phyloP scores from a whole-genome alignment of 2,113 vertebrate genomes.

The Rhineura floridana region DNA sequence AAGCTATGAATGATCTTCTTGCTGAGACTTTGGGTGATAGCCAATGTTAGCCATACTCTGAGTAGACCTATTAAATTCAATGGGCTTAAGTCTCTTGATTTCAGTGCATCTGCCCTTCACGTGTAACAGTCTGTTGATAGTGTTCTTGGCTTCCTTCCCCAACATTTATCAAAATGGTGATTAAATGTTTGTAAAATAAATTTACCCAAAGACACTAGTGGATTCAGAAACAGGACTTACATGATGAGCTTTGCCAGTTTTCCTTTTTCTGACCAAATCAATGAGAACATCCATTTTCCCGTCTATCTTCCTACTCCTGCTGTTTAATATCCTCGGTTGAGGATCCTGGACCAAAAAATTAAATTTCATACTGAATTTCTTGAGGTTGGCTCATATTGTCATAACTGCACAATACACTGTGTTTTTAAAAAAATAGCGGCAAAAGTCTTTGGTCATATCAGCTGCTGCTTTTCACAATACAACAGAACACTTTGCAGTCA shows the following conservation, averaged over 20 bases:
- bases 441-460: not conserved
- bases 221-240: not conserved
- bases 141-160: not conserved
- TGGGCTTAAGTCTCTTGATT: no score
- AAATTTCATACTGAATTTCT: not conserved
- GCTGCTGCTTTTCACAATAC: not conserved
- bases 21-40: not conserved
- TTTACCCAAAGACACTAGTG: not conserved
- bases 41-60: no score
- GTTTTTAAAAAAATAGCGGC: not conserved
- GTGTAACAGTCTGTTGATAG: not conserved
- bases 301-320: not conserved
- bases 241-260: constrained; percentile 30
- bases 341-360: constrained; percentile 5
- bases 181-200: not conserved
- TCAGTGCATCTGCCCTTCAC: no score
- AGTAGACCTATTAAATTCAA: no score
- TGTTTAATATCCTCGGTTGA: not conserved
- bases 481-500: not conserved
- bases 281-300: not conserved
- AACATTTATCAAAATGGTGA: not conserved
- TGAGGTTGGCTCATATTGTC: not conserved
- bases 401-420: not conserved
- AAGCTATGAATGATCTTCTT: not conserved
- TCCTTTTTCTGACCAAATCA: not conserved